A percentile compares a stretch with the other conserved stretches of the same genome.
phyloP scores from a whole-genome alignment of 2,113 vertebrate genomes.

The Anguilla japonica region DNA sequence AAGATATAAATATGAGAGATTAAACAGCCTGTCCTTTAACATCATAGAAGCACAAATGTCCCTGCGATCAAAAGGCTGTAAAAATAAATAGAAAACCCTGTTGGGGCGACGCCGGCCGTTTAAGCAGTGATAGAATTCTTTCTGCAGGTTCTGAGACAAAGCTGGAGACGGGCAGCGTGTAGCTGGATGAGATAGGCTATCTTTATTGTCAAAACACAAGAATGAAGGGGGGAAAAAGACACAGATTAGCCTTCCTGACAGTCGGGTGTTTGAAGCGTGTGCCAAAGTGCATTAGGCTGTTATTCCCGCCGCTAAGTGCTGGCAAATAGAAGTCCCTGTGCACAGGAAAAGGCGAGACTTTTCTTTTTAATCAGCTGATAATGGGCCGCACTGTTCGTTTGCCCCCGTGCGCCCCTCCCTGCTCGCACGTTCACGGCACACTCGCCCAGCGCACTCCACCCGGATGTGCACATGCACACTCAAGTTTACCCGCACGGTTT shows the following conservation, averaged over 20 bases:
- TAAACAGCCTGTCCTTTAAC: conserved; percentile 12
- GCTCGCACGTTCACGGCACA: conserved; percentile 67
- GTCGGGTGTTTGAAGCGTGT: conserved; percentile 68
- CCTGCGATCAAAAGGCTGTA: conserved; percentile 49
- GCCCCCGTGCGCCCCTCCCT: conserved; percentile 56
- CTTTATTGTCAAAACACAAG: conserved; percentile 79
- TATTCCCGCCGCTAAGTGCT: conserved; percentile 61
- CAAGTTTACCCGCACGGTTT: not conserved
- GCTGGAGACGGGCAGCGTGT: conserved; percentile 64
- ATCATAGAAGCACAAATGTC: conserved; percentile 31
- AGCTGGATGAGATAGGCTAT: conserved; percentile 74
- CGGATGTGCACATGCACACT: not conserved
- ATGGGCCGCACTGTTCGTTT: conserved; percentile 58
- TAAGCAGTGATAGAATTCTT: conserved; percentile 46
- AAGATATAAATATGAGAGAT: conserved; percentile 28
- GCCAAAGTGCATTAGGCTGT: conserved; percentile 77
- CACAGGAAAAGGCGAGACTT: conserved; percentile 78
- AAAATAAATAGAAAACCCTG: conserved; percentile 30
- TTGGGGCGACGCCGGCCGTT: conserved; percentile 44
- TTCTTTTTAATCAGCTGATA: conserved; percentile 76
- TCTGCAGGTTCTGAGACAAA: conserved; percentile 59
- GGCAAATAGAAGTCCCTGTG: conserved; percentile 56
- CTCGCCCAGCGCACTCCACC: conserved; percentile 62
- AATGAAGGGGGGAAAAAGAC: conserved; percentile 66
- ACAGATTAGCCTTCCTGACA: conserved; percentile 74